Evolutionary conservation across 1,140 invertebrate species (phyloP), one percentile per base, ranked within the genome.

Genomic region (Trichonephila clavipes): DNA sequence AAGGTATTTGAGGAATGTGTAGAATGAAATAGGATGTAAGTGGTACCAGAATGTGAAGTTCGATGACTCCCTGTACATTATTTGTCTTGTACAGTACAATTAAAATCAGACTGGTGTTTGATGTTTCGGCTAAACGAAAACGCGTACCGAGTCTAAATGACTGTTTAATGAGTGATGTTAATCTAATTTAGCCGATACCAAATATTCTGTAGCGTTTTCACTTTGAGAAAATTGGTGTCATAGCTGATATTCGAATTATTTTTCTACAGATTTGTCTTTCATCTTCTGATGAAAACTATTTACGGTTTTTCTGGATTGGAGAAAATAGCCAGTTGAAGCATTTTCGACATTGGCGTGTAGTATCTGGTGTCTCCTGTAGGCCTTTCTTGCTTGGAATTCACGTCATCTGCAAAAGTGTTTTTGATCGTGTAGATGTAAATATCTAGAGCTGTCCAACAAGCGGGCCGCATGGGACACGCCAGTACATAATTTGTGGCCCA

Each of bases 1-100:
- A 83, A 94, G n/a, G 94, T 96, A 14, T 95, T 96, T 58, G n/a
- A 95, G 3, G 94, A 95, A 14, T 96, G 95, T 95, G 4, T 95
- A 18, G 86, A 94, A 0, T 92, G 95, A 59, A 95, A 94, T 94
- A 85, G 96, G 94, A 95, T 95, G 12, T 94, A 96, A 90, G 89
- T 89, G 82, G 95, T 95, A 44, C 94, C 95, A 24, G 90, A 94
- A 69, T 87, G 94, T 66, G 92, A 95, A 44, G 0, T 92, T 77
- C n/a, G n/a, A n/a, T 7, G 66, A 58, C 58, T 59, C 72, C 95
- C 77, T 95, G 95, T 94, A 88, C 94, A 95, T 94, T 96, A 95
- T 94, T 94, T 96, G 88, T 95, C 95, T 82, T 95, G 95, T 58
- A 94, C 18, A 94, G 34, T 10, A 87, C 88, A 88, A 93, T 85